Evolutionary conservation across 2,113 vertebrate genomes (phyloP).

Genomic region (Eudorcas thomsonii): DNA sequence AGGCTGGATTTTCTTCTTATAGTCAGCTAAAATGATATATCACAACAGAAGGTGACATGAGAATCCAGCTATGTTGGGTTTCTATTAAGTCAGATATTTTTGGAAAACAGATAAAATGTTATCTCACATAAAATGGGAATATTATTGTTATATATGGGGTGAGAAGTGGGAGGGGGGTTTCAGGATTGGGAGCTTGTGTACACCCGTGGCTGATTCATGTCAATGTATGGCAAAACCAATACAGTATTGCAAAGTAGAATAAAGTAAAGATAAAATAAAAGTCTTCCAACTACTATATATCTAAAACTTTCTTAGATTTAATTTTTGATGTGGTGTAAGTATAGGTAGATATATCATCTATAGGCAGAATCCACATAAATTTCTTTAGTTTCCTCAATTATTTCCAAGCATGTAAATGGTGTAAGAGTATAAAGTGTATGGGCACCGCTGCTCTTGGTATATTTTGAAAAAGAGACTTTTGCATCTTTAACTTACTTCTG

Average conservation of each 20-base stretch:
- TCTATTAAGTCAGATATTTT: neutral
- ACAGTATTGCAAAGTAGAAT: too few species aligned
- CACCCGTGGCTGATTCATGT: too few species aligned
- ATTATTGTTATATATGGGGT: neutral
- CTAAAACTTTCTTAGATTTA: neutral
- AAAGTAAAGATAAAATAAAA: too few species aligned
- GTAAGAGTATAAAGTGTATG: neutral
- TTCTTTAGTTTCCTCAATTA: neutral
- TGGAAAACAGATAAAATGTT: neutral
- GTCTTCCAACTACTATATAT: neutral
- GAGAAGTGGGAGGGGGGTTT: too few species aligned
- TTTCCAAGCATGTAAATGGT: neutral
- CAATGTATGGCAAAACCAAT: too few species aligned
- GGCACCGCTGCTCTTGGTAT: neutral
- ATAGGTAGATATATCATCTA: neutral
- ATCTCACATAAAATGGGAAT: neutral
- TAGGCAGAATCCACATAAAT: neutral
- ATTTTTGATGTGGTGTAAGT: neutral
- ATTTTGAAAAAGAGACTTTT: neutral
- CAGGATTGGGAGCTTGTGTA: too few species aligned
- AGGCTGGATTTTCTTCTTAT: neutral
- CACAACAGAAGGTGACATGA: neutral
- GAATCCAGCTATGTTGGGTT: neutral
- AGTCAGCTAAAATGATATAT: neutral
- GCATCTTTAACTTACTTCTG: neutral